phyloP scores from a whole-genome alignment of 2,113 vertebrate species.

The Phoxinus phoxinus region DNA sequence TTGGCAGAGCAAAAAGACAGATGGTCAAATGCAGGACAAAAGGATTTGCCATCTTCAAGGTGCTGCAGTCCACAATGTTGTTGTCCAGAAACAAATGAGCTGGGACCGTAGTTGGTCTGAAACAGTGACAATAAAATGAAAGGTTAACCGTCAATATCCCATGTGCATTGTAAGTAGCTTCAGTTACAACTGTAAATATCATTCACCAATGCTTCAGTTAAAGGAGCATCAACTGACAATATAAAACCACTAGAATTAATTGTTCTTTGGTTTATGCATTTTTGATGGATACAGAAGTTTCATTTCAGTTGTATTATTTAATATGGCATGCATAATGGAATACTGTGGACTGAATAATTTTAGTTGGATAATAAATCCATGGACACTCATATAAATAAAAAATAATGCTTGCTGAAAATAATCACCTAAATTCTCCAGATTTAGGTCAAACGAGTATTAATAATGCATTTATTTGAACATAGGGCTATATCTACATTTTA shows the following conservation, averaged over 20 bases:
- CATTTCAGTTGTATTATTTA: not conserved
- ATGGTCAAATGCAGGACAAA: not conserved
- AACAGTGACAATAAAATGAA: not conserved
- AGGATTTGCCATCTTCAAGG: not conserved
- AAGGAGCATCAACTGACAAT: not conserved
- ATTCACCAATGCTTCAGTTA: not conserved
- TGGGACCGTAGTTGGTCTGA: not conserved
- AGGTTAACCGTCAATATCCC: not conserved
- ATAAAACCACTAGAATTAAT: not conserved
- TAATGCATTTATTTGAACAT: not conserved
- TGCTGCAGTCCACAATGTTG: not conserved
- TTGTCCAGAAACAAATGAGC: not conserved
- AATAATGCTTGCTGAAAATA: not conserved
- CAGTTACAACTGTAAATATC: not conserved
- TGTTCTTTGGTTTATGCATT: constrained; percentile 19
- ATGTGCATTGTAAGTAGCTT: not conserved
- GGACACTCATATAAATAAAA: not conserved
- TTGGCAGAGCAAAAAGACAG: not conserved
- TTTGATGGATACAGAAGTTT: not conserved
- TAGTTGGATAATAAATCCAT: not conserved
- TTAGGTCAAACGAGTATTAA: not conserved
- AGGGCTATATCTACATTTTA: not conserved
- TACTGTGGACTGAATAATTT: not conserved
- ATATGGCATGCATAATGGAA: not conserved
- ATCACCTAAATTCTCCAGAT: not conserved